Conservation (phyloP, 2,888 invertebrate genomes). For the Linnaemya tessellans region DNA sequence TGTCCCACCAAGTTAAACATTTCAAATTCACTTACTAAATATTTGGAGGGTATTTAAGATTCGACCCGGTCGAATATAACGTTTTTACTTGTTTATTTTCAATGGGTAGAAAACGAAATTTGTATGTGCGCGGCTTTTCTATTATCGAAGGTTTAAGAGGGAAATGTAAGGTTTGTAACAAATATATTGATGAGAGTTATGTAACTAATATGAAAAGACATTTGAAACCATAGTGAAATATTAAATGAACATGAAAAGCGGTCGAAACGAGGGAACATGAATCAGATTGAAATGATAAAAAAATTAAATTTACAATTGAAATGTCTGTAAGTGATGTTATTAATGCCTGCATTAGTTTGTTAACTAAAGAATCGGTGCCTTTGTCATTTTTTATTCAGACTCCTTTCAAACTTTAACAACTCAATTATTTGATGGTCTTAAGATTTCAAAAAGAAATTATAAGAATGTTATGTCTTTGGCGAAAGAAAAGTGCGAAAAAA, state of each 20-base stretch:
- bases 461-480: slow-evolving; percentile 18
- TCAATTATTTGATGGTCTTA: slow-evolving; percentile 14
- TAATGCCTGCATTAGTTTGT: slow-evolving; percentile 29
- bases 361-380: slow-evolving; percentile 26
- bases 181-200: background rate
- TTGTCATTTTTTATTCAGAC: slow-evolving; percentile 15
- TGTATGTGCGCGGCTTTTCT: slow-evolving; percentile 10
- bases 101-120: slow-evolving; percentile 21
- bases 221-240: slow-evolving; percentile 11
- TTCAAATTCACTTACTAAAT: too few relatives aligned
- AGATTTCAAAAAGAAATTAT: slow-evolving; percentile 3
- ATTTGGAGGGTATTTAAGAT: too few relatives aligned
- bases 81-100: too few relatives aligned
- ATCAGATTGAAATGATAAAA: background rate
- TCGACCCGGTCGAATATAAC: too few relatives aligned
- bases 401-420: slow-evolving; percentile 24
- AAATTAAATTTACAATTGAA: slow-evolving; percentile 30
- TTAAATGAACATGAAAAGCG: slow-evolving; percentile 16
- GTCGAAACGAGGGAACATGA: slow-evolving; percentile 19
- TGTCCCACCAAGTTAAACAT: too few relatives aligned
- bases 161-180: slow-evolving; percentile 11
- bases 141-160: slow-evolving; percentile 4
- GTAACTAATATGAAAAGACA: background rate
- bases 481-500: slow-evolving; percentile 27
- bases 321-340: slow-evolving; percentile 23